Conservation (phyloP, 1,140 invertebrate genomes). For the Trinorchestia longiramus region DNA sequence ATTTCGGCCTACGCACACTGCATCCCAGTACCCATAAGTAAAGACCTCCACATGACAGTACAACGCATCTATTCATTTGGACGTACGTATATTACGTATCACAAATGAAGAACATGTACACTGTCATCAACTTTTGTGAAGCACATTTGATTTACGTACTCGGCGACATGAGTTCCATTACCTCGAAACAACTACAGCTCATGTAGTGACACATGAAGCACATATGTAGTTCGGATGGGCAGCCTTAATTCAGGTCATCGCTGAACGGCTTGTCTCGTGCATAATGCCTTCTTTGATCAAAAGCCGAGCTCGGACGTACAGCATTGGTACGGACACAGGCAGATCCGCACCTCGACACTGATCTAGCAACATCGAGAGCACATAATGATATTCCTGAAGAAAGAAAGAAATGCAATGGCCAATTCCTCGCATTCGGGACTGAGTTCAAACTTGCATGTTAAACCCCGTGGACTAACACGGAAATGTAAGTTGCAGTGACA, state of each 20-base stretch:
- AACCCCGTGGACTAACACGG: too few relatives aligned
- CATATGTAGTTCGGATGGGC: background rate
- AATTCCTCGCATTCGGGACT: too few relatives aligned
- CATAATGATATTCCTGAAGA: too few relatives aligned
- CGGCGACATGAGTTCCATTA: background rate
- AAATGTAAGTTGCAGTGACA: too few relatives aligned
- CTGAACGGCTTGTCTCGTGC: background rate
- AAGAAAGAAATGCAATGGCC: too few relatives aligned
- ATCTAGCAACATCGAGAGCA: background rate
- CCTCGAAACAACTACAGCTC: background rate
- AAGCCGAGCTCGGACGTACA: background rate
- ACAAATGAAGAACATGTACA: background rate
- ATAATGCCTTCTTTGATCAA: constrained; percentile 9
- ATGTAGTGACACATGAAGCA: constrained; percentile 7
- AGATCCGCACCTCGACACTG: background rate
- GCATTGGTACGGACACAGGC: background rate
- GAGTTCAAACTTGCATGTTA: too few relatives aligned
- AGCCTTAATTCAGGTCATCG: background rate
- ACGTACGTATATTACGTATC: background rate
- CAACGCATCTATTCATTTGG: background rate
- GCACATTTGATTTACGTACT: background rate
- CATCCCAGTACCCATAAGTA: background rate
- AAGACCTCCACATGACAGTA: background rate
- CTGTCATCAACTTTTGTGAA: background rate
- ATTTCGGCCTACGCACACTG: background rate